Base-by-base conservation (phyloP, 2,888 invertebrate genomes). In the Rhorus exstirpatorius region DNA sequence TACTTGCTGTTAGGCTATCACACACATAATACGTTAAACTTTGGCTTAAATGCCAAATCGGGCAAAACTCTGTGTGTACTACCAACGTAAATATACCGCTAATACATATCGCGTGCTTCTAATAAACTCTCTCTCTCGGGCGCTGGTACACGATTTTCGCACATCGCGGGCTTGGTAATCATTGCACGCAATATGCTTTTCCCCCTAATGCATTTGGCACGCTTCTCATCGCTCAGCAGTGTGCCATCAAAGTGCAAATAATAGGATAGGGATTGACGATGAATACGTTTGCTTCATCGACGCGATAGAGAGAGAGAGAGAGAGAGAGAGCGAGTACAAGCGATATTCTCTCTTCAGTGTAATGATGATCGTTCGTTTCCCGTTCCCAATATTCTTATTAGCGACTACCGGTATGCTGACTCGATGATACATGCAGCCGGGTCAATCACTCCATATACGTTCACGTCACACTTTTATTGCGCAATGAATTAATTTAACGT, bases 331-430 rank as follows among this genome's bases (percentile, higher is more conserved):
- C 10, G 19, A 21, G 6, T 3, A 61, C 12, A 35, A 35, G 26
- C 38, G 60, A 38, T 3, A n/a, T n/a, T n/a, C n/a, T 21, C 65
- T 31, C 58, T 79, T 44, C 31, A 46, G n/a, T 70, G 35, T 86
- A 88, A 88, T 86, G 87, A 86, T 89, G 86, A 89, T 89, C 88
- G 89, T 87, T 84, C 84, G 84, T 86, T 89, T 89, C 88, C 89
- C 86, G 88, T 87, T 89, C 85, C 85, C 88, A 88, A 89, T 89
- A 89, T 88, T 88, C 88, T 88, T 88, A 88, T 89, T 88, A 89
- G 85, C 83, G 83, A 81, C 87, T 68, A 79, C 85, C 81, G 81
- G 78, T 76, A 81, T n/a, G n/a, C n/a, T n/a, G n/a, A n/a, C n/a
- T 68, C 14, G 55, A 44, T 31, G 26, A 24, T 55, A 46, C n/a